phyloP scores from a whole-genome alignment of 2,888 invertebrate genomes.

The Epirrhoe tristata region DNA sequence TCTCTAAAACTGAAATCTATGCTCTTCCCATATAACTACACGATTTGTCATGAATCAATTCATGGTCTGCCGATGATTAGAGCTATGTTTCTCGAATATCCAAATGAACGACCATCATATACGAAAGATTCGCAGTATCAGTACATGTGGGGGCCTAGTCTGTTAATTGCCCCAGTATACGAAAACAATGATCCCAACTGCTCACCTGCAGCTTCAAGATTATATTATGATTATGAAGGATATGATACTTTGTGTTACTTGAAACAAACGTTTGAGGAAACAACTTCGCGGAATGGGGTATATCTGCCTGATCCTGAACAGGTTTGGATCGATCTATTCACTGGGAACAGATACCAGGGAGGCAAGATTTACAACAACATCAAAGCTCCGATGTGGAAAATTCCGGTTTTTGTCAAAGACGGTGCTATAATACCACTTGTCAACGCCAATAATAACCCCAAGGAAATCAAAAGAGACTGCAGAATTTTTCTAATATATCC shows the following conservation, averaged over 20 bases:
- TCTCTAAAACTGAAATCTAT: conserved; percentile 76
- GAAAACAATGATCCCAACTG: conserved; percentile 37
- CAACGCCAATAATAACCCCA: conserved; percentile 71
- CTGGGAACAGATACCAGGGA: conserved; percentile 73
- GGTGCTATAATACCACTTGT: conserved; percentile 75
- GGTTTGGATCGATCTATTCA: conserved; percentile 74
- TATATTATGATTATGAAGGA: conserved; percentile 7
- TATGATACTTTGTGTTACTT: conserved; percentile 3
- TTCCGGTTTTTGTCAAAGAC: conserved; percentile 73
- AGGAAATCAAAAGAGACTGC: conserved; percentile 62
- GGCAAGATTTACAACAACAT: conserved; percentile 71
- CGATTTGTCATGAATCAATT: conserved; percentile 65
- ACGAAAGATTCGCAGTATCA: conserved; percentile 74
- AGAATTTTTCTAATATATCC: conserved; percentile 71
- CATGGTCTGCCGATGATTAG: conserved; percentile 72
- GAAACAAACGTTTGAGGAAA: conserved; percentile 35
- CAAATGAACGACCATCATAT: conserved; percentile 60
- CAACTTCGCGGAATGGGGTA: conserved; percentile 61
- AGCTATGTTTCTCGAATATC: conserved; percentile 77
- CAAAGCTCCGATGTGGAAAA: conserved; percentile 69
- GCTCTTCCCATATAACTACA: conserved; percentile 76
- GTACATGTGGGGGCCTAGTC: conserved; percentile 77
- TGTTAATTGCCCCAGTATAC: conserved; percentile 75
- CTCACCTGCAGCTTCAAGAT: conserved; percentile 11
- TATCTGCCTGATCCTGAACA: conserved; percentile 67